Evolutionary conservation across 2,888 invertebrate species (phyloP), one percentile per base, ranked within the genome.

Genomic region (Enchytraeus crypticus): DNA sequence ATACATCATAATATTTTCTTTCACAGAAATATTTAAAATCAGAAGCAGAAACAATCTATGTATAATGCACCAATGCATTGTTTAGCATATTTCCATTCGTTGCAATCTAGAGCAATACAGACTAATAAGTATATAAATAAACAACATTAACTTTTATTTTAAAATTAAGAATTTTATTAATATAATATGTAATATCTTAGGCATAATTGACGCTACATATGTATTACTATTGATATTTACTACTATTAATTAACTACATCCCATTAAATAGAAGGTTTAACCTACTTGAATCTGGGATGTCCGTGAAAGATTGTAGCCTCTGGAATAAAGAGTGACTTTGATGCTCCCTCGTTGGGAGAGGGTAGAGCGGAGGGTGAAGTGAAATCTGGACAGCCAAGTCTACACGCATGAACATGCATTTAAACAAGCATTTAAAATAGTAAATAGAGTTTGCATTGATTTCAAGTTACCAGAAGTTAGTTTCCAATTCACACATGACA

Each of bases 291-390:
- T 63, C 96, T 84, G 23, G 97, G 97, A 83, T 98, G 98, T n/a
- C 91, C 93, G 2, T 86, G 85, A 77, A 85, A 96, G 72, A 97
- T 95, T 30, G 87, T 93, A 70, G 91, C 88, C 78, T 97, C 95
- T 0, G 98, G 95, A 77, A 93, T 93, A 81, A 90, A 99, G 18
- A 83, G 69, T 3, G 83, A 96, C 66, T 84, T 84, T 0, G 95
- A 89, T 1, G 89, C 88, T 56, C 89, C 87, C 23, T 64, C 61
- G n/a, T 67, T 56, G 8, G 79, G 78, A 11, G 71, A 72, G 0
- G 79, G 72, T 11, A 65, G 61, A 3, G 66, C 54, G 1, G 85
- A 79, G 0, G 98, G 98, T 74, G 85, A 84, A 27, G 95, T 92
- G 79, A 96, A 98, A 71, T 87, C 84, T 61, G 85, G 85, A 76